Conservation (phyloP, 2,113 vertebrate species). For the Lepus americanus region DNA sequence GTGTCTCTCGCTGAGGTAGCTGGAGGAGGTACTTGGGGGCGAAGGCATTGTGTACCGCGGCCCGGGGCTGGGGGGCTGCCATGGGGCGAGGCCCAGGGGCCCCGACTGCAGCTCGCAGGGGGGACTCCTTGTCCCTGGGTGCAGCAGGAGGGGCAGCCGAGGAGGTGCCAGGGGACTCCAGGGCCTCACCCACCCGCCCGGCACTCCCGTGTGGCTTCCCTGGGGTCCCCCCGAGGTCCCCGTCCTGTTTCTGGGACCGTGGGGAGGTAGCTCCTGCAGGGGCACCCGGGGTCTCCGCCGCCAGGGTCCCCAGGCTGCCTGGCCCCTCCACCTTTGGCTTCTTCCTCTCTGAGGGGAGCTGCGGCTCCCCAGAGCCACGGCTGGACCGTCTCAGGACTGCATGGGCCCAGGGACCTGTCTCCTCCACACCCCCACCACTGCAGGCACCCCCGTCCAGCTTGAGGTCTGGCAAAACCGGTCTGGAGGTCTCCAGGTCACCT, state of each 20-base stretch:
- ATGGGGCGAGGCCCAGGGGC: not conserved
- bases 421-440: slow-evolving; percentile 58
- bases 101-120: not conserved
- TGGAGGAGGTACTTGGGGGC: slow-evolving; percentile 89
- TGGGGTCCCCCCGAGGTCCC: not conserved
- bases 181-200: rapidly evolving
- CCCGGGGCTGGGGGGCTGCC: not conserved
- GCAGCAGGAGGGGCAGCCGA: slow-evolving; percentile 30
- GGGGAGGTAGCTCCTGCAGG: not conserved
- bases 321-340: slow-evolving; percentile 90
- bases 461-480: slow-evolving; percentile 49
- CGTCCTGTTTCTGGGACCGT: slow-evolving; percentile 14
- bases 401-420: not conserved
- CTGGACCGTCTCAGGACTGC: not conserved
- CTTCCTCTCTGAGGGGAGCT: slow-evolving; percentile 93
- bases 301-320: slow-evolving; percentile 23
- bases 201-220: not conserved
- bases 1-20: slow-evolving; percentile 78
- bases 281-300: not conserved
- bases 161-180: not conserved
- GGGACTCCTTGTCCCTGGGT: not conserved
- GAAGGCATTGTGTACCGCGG: slow-evolving; percentile 75
- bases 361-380: slow-evolving; percentile 38
- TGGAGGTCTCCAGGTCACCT: not conserved
- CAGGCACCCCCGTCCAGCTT: slow-evolving; percentile 54